Base-by-base conservation (phyloP, 2,113 vertebrate genomes). In the Blennius ocellaris region DNA sequence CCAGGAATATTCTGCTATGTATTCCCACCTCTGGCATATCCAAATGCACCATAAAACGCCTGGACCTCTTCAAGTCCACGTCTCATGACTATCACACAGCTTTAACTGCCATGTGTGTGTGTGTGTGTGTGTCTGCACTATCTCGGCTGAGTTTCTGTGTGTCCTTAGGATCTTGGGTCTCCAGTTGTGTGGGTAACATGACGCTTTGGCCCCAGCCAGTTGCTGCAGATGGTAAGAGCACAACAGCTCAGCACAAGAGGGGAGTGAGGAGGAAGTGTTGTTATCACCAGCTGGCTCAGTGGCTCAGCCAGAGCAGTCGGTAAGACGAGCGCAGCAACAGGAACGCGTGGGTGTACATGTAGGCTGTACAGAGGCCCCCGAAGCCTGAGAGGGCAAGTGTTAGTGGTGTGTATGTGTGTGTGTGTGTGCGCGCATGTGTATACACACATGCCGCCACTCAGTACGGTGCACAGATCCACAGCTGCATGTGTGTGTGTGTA, bases 251-350 rank as follows among this genome's bases (percentile, higher is more conserved):
- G 75, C 67, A 43, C 72, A 47, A 77, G 73, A 85, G 83, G 59
- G 83, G 81, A 84, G 83, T n/a, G 61, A 82, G 83, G 85, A 92
- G 89, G 91, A 91, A 91, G 85, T 85, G 84, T 69, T 76, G 84
- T 84, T 90, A 75, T 91, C 87, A 88, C 77, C 87, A 90, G 89
- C 90, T 91, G 90, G 83, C 80, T 82, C 79, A 37, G 73, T 43
- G 80, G 78, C 79, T 81, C 68, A 80, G 79, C 59, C 57, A 47
- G 72, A 75, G 73, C 69, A 81, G 78, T 77, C 82, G 50, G 78
- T 77, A 71, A 85, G 81, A 64, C 14, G 64, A 81, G 69, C 41
- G 73, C 80, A 78, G 80, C 69, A 71, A 89, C 86, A 90, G 88
- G 81, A 91, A 89, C 84, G 68, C 71, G 89, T 93, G 82, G 89